These are phyloP conservation scores for Scartelaos histophorus DNA, from an alignment of 2,113 vertebrate species.

Conservation along the genomic window DNA sequence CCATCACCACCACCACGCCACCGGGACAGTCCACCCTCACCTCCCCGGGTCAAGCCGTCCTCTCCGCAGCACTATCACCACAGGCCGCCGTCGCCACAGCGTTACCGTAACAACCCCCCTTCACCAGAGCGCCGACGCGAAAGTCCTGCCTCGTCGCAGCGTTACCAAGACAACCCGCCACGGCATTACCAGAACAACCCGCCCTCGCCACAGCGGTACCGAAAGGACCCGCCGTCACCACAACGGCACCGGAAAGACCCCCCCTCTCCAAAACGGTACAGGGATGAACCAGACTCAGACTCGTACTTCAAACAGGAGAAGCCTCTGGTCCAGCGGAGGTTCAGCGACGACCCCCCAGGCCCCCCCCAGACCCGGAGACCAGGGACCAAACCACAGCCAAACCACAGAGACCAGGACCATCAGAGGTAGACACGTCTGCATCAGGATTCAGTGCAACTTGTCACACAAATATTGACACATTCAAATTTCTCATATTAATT, in stretches of 20 bases:
- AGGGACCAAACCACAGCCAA: conserved; percentile 62
- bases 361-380: conserved; percentile 73
- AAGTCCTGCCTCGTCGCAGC: conserved; percentile 40
- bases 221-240: conserved; percentile 22
- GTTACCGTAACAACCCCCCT: conserved; percentile 28
- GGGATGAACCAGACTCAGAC: conserved; percentile 16
- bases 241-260: conserved; percentile 39
- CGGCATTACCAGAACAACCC: conserved; percentile 30
- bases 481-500: no score
- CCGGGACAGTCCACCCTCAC: conserved; percentile 35
- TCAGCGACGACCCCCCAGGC: conserved; percentile 65
- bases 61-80: conserved; percentile 43
- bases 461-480: no score
- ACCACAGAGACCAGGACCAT: conserved; percentile 54
- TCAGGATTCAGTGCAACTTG: no score
- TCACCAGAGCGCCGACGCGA: conserved; percentile 22
- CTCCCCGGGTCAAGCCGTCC: conserved; percentile 1
- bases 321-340: conserved; percentile 40
- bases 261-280: conserved; percentile 44
- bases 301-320: conserved; percentile 28
- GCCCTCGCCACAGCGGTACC: conserved; percentile 36
- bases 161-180: conserved; percentile 29
- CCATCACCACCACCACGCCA: conserved; percentile 9
- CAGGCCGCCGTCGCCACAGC: conserved; percentile 38
- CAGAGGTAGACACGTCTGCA: conserved; percentile 46